phyloP scores from a whole-genome alignment of 2,888 invertebrate species.

The Philaethria dido region DNA sequence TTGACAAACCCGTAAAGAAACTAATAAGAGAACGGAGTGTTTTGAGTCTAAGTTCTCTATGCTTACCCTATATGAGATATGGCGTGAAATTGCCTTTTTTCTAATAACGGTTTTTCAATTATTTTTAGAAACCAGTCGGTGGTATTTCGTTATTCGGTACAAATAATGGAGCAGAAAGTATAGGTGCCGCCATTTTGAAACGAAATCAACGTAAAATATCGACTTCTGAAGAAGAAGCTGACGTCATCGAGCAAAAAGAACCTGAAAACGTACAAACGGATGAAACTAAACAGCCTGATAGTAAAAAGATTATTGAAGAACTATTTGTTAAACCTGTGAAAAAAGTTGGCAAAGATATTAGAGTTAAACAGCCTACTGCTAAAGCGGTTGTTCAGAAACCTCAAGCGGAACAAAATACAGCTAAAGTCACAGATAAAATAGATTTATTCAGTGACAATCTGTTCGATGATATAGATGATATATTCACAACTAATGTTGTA shows the following conservation, averaged over 20 bases:
- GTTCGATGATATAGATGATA: slow-evolving; percentile 78
- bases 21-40: no score
- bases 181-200: slow-evolving; percentile 72
- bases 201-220: slow-evolving; percentile 63
- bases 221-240: slow-evolving; percentile 59
- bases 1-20: no score
- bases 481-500: slow-evolving; percentile 63
- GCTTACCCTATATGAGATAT: no score
- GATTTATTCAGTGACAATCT: slow-evolving; percentile 72
- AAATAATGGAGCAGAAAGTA: slow-evolving; percentile 66
- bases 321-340: slow-evolving; percentile 63
- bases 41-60: no score
- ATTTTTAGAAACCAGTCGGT: slow-evolving; percentile 83
- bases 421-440: slow-evolving; percentile 50
- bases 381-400: slow-evolving; percentile 23
- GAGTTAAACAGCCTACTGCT: slow-evolving; percentile 27
- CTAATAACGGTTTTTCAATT: background rate
- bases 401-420: slow-evolving; percentile 25
- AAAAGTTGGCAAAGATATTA: slow-evolving; percentile 35
- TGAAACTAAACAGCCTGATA: slow-evolving; percentile 35
- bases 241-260: slow-evolving; percentile 42
- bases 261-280: slow-evolving; percentile 13
- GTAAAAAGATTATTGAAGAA: slow-evolving; percentile 66
- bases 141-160: slow-evolving; percentile 84
- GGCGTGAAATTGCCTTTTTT: background rate